Percentiles rank a stretch among this genome's conserved stretches.
Conservation (phyloP, 2,888 invertebrate genomes). For the Melieria crassipennis region DNA sequence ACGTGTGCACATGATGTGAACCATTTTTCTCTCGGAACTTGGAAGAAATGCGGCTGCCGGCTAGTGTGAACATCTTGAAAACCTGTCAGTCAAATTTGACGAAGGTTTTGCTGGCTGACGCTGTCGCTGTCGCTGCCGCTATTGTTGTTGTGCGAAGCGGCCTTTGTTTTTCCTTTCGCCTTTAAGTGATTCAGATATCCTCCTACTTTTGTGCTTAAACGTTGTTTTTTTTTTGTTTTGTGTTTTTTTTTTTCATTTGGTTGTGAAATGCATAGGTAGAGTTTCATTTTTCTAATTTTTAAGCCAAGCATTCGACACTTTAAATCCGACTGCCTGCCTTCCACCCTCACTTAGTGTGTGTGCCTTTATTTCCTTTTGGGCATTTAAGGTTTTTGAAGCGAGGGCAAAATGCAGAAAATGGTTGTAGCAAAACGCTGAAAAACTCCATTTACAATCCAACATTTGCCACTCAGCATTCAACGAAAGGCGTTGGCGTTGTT, state of each 20-base stretch:
- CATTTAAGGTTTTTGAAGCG: not conserved
- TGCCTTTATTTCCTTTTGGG: constrained; percentile 8
- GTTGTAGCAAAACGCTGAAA: constrained; percentile 6
- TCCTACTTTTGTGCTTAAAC: constrained; percentile 20
- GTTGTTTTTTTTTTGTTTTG: not conserved
- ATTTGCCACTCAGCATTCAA: constrained; percentile 15
- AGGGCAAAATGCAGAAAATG: not conserved
- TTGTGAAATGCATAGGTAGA: no score
- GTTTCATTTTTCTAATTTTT: constrained; percentile 48
- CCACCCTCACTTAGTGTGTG: constrained; percentile 4
- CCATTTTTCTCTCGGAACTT: constrained; percentile 24
- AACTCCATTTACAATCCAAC: not conserved
- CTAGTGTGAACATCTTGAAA: constrained; percentile 63
- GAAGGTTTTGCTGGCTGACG: constrained; percentile 49
- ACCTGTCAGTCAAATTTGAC: constrained; percentile 64
- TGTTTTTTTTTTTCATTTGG: constrained; percentile 3
- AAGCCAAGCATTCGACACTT: constrained; percentile 55
- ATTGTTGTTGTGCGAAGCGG: constrained; percentile 2
- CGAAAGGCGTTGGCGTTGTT: constrained; percentile 1
- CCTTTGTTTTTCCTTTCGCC: constrained; percentile 12
- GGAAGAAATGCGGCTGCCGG: constrained; percentile 34
- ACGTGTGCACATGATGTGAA: constrained; percentile 12
- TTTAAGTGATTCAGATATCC: constrained; percentile 34
- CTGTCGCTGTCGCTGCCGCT: not conserved
- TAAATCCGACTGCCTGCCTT: constrained; percentile 43